A percentile compares a stretch with the other conserved stretches of the same genome.
Conservation (phyloP, 2,888 invertebrate genomes). For the Oxytorus armatus region DNA sequence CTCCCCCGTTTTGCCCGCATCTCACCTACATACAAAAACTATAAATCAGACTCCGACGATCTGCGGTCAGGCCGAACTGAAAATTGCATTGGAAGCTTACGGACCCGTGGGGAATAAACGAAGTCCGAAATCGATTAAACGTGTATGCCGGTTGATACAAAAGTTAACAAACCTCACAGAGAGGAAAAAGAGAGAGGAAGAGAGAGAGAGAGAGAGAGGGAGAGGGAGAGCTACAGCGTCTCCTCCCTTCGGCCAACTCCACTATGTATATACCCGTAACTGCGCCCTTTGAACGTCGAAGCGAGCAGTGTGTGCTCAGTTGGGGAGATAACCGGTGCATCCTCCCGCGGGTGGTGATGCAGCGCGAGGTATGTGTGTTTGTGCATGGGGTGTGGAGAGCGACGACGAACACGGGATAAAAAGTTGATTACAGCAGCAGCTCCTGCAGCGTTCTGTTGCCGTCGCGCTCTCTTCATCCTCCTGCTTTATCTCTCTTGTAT, state of each 20-base stretch:
- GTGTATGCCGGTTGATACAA: slow-evolving; percentile 47
- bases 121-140: slow-evolving; percentile 55
- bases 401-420: slow-evolving; percentile 56
- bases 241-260: not conserved
- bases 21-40: too few species aligned
- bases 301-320: slow-evolving; percentile 44
- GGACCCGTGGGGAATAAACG: slow-evolving; percentile 18
- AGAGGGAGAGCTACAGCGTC: too few species aligned
- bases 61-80: slow-evolving; percentile 15
- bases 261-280: not conserved
- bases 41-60: slow-evolving; percentile 1
- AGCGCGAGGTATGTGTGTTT: not conserved
- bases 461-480: slow-evolving; percentile 20
- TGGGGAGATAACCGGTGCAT: slow-evolving; percentile 44
- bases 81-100: slow-evolving; percentile 11
- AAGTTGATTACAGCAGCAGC: slow-evolving; percentile 66
- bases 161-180: slow-evolving; percentile 57
- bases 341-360: slow-evolving; percentile 7
- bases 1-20: too few species aligned
- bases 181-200: too few species aligned
- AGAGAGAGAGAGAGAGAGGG: too few species aligned
- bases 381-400: slow-evolving; percentile 15
- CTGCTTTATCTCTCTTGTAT: slow-evolving; percentile 14
- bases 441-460: slow-evolving; percentile 42
- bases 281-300: slow-evolving; percentile 26